Base-by-base conservation (phyloP, 2,797 vertebrate genomes). In the Clamator glandarius region DNA sequence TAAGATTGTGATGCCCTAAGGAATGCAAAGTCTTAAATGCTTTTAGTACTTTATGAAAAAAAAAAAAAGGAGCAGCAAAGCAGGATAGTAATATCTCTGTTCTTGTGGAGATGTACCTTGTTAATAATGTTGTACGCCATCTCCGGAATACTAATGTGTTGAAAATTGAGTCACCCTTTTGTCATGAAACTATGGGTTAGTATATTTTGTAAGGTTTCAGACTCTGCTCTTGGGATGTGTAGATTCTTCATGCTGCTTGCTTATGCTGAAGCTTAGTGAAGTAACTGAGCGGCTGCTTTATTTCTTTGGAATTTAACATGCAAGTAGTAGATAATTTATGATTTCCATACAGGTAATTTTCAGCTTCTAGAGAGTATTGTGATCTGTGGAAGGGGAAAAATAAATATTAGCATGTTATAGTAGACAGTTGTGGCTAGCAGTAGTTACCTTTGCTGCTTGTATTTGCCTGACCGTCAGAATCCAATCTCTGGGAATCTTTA, bases 111-210 rank as follows among this genome's bases (percentile, higher is more conserved):
- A 7, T 72, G 7, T 51, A 31, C 16, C 24, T 8, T 62, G 26
- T 66, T 63, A 29, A 19, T 74, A 78, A 20, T 5, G 14, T 82
- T 10, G 15, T 13, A 9, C 8, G 5, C 20, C 2, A 19, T 39
- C 33, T 82, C 51, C 74, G 21, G 33, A 59, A 14, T 29, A 33
- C 11, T 24, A 1, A 44, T 76, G 42, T 28, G 3, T 18, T 44
- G 29, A 26, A 59, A 69, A 54, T 16, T 66, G 57, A 63, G 44
- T 48, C 29, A 23, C 61, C 6, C 1, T 73, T 77, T 48, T 8
- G 4, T 68, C 31, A 2, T 29, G 51, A 36, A 55, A 41, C 18
- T 1, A 0, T 1, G 3, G 52, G 16, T 67, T 77, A 68, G 44
- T 33, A 16, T 41, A 50, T 67, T 29, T 20, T 39, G 9, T 52